Conservation (phyloP, 2,113 vertebrate genomes). For the Anhinga anhinga region DNA sequence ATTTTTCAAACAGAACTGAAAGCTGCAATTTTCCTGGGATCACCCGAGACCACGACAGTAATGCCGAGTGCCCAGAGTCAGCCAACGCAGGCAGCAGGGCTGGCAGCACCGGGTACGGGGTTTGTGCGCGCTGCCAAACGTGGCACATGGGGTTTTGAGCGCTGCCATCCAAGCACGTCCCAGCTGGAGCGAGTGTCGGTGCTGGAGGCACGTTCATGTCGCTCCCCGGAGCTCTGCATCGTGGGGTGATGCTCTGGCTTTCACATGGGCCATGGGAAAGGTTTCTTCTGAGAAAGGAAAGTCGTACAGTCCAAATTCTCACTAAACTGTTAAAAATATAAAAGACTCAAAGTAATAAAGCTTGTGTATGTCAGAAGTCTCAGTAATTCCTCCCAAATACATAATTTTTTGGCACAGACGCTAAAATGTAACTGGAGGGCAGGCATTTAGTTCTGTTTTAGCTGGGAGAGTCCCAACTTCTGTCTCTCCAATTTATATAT, state of each 20-base stretch:
- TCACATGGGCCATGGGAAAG: neutral
- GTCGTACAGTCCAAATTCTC: fast-evolving
- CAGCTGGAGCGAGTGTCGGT: fast-evolving
- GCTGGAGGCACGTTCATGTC: neutral
- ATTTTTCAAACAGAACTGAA: neutral
- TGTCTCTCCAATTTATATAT: neutral
- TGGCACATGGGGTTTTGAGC: neutral
- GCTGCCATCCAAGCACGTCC: neutral
- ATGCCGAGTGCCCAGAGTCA: fast-evolving
- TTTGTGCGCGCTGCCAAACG: neutral
- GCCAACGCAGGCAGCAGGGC: neutral
- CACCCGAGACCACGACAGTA: neutral
- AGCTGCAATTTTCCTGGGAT: neutral
- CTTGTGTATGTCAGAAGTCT: neutral
- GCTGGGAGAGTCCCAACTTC: conserved; percentile 28
- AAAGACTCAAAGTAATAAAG: neutral
- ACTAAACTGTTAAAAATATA: neutral
- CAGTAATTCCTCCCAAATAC: conserved; percentile 9
- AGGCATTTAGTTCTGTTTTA: conserved; percentile 26
- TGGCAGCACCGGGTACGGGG: neutral
- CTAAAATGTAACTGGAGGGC: neutral
- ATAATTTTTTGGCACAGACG: conserved; percentile 14
- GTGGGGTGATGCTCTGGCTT: neutral
- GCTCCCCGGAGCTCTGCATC: neutral
- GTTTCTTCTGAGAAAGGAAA: neutral